Percentiles rank a stretch among this genome's conserved stretches.
These are phyloP conservation scores for Cairina moschata DNA, from an alignment of 2,113 vertebrate species.

Conservation along the genomic window DNA sequence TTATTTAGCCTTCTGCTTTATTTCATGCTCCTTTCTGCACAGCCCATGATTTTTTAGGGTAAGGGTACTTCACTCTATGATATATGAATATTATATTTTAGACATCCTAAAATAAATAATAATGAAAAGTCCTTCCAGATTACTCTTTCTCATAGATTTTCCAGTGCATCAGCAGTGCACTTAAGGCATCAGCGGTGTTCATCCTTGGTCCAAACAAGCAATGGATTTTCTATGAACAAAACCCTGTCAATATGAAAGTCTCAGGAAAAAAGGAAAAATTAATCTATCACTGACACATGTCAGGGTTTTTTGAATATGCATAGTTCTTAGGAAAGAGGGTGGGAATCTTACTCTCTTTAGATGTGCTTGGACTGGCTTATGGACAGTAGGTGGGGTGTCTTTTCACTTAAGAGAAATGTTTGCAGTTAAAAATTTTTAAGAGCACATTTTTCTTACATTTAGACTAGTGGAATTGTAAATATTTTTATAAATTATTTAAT, in stretches of 20 bases:
- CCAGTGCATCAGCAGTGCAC: background rate
- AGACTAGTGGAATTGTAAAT: background rate
- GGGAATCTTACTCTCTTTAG: background rate
- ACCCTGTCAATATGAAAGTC: background rate
- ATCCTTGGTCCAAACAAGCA: background rate
- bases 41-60: background rate
- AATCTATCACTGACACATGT: fast-evolving
- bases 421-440: background rate
- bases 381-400: background rate
- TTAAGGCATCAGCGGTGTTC: background rate
- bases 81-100: background rate
- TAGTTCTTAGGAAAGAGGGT: background rate
- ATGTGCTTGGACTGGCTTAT: background rate
- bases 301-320: background rate
- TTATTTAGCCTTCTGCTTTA: background rate
- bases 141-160: background rate
- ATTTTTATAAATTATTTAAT: background rate
- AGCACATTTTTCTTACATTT: background rate
- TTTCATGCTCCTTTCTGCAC: background rate
- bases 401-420: background rate
- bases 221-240: background rate
- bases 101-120: background rate
- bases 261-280: background rate
- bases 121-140: background rate
- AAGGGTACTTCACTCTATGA: background rate